phyloP scores from a whole-genome alignment of 2,113 vertebrate species.

The Elephantulus edwardii region DNA sequence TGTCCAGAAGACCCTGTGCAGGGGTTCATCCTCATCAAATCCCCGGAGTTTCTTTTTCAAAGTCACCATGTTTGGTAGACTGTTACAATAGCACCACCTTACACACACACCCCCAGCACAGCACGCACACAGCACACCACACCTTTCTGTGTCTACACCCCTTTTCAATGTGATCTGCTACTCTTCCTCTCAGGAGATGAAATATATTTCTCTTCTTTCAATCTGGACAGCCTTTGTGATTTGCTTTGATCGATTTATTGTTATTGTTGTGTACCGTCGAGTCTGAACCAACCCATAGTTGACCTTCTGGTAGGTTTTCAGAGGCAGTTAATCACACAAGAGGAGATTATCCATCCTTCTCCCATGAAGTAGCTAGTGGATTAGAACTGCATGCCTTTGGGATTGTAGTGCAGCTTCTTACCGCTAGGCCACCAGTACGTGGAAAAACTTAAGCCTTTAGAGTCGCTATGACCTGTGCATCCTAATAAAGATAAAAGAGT shows the following conservation, averaged over 20 bases:
- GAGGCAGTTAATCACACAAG: too few relatives aligned
- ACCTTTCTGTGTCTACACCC: neutral
- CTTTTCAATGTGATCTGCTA: neutral
- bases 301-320: too few relatives aligned
- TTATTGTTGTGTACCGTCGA: too few relatives aligned
- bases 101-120: too few relatives aligned
- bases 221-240: neutral
- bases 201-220: neutral
- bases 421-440: too few relatives aligned
- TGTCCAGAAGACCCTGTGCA: neutral
- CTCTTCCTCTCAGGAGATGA: neutral
- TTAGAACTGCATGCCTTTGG: too few relatives aligned
- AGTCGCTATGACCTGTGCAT: neutral
- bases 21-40: neutral
- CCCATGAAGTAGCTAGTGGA: too few relatives aligned
- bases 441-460: neutral
- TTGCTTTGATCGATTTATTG: neutral
- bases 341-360: too few relatives aligned
- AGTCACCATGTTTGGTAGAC: neutral
- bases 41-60: neutral
- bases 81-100: neutral
- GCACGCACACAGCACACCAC: too few relatives aligned
- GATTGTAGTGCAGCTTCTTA: too few relatives aligned
- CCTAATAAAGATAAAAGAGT: neutral
- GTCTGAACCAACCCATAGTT: too few relatives aligned